Base-by-base conservation (phyloP, 2,888 invertebrate species). In the Drosophila flavopinicola region DNA sequence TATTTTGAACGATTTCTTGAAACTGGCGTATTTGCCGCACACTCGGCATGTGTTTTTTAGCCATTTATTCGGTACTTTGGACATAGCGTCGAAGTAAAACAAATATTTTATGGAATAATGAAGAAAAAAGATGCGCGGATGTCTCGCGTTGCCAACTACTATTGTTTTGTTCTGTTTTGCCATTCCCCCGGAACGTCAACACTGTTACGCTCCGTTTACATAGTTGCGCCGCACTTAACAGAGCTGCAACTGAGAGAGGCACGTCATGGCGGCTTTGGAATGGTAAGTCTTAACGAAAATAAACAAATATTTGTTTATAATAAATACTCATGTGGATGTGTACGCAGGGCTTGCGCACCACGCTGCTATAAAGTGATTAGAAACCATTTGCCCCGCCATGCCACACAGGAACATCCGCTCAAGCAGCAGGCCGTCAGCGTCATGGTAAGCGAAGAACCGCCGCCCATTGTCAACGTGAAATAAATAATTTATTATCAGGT, bases 351-450 rank as follows among this genome's bases (percentile, higher is more conserved):
- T 49, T 91, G 91, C 49, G 83, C 89, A 24, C 88, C 89, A 9
- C 84, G 85, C 24, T 77, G 85, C 53, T 89, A 88, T 51, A 75
- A 79, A 53, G 78, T 88, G 24, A 67, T 68, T 7, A 91, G 88
- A 70, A 88, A 88, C 32, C 60, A 78, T 20, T 64, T 90, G 6
- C 82, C 78, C 33, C 65, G 88, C 27, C 68, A 79, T 41, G 74
- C 70, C 68, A 91, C 92, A 1, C 78, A 78, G 49, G 94, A 94
- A 32, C 94, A 94, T 90, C 94, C 94, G 9, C 86, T 94, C 6
- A 94, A 93, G 85, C 92, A 92, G 63, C 88, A 92, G 25, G 91
- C 92, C 29, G 91, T 93, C 54, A 92, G 91, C 33, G 91, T 92
- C 44, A 20, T 63, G 66, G 42, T 49, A 27, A 47, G n/a, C 27